A percentile compares a stretch with the other conserved stretches of the same genome.
Evolutionary conservation across 2,113 vertebrate genomes (phyloP).

Genomic region (Triplophysa tibetana): DNA sequence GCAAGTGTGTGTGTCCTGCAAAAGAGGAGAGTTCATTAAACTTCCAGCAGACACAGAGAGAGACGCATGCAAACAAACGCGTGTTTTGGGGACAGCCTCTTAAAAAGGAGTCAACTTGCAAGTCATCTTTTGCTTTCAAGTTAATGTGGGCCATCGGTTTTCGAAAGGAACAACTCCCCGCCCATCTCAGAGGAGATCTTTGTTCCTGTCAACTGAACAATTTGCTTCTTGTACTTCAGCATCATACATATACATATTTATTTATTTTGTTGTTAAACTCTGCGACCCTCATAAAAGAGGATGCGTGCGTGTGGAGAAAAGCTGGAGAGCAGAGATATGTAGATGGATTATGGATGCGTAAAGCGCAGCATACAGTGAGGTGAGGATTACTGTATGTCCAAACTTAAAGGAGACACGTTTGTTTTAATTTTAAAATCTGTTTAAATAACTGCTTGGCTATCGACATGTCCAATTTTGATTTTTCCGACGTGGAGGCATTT

Average conservation of each 20-base stretch:
- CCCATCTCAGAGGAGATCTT: neutral
- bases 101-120: neutral
- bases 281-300: neutral
- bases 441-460: constrained; percentile 21
- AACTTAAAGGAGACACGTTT: neutral
- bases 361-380: neutral
- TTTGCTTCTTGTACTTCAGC: constrained; percentile 12
- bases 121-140: constrained; percentile 2
- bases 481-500: constrained; percentile 78
- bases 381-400: neutral
- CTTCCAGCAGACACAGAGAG: neutral
- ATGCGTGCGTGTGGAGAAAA: neutral
- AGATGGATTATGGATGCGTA: constrained; percentile 14
- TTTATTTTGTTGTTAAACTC: constrained; percentile 9
- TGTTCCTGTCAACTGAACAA: neutral
- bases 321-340: neutral
- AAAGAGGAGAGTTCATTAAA: constrained; percentile 3
- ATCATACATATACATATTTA: neutral
- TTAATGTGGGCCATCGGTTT: constrained; percentile 16
- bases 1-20: neutral
- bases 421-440: neutral
- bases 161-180: neutral
- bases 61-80: neutral
- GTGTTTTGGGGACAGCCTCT: neutral
- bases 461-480: constrained; percentile 74